A percentile compares a stretch with the other conserved stretches of the same genome.
Conservation (phyloP, 2,888 invertebrate genomes). For the Athetis lepigone region DNA sequence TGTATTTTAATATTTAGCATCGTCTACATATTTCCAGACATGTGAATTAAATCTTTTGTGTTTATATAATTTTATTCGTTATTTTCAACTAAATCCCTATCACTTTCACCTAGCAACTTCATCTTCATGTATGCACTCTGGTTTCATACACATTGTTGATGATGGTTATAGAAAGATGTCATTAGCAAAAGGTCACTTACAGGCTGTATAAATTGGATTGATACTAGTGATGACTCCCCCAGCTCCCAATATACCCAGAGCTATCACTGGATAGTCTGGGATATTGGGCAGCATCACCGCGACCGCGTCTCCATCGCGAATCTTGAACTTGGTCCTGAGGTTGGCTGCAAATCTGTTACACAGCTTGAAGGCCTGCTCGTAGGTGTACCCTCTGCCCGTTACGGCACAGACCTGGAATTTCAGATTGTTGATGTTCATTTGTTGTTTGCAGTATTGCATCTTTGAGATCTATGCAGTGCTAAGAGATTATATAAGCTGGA, state of each 20-base stretch:
- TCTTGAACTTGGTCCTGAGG: conserved; percentile 92
- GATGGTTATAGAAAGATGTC: neutral
- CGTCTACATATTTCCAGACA: neutral
- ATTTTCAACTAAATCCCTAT: neutral
- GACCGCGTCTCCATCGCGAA: conserved; percentile 92
- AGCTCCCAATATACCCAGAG: conserved; percentile 92
- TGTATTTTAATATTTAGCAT: neutral
- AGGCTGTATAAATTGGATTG: conserved; percentile 93
- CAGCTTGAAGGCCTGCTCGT: conserved; percentile 91
- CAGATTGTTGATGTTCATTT: neutral
- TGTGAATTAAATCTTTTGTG: neutral
- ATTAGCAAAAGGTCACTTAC: conserved; percentile 75
- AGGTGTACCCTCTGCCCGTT: conserved; percentile 94
- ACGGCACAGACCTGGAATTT: conserved; percentile 92
- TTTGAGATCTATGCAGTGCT: too few species aligned
- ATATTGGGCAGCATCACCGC: conserved; percentile 94
- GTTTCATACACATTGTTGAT: too few species aligned
- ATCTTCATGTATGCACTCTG: too few species aligned
- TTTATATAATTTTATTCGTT: too few species aligned
- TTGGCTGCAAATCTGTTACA: conserved; percentile 92
- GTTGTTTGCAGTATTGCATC: neutral
- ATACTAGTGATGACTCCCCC: conserved; percentile 93
- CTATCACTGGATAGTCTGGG: conserved; percentile 93
- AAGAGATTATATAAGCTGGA: too few species aligned
- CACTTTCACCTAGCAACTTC: neutral